phyloP scores from a whole-genome alignment of 2,797 vertebrate genomes.

The Poecile montanus region DNA sequence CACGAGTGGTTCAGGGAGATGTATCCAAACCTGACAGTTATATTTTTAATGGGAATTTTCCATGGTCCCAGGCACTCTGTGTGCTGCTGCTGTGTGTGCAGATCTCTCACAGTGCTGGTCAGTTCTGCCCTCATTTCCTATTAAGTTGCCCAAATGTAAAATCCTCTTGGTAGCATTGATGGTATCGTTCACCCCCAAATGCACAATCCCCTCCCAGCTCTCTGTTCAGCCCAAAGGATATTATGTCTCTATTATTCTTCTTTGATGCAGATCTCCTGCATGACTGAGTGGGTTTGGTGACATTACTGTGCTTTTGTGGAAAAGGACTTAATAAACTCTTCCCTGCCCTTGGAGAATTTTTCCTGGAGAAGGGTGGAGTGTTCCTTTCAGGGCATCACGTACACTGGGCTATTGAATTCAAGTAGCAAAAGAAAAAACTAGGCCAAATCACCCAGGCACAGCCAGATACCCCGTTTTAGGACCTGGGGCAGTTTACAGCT shows the following conservation, averaged over 20 bases:
- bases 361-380: background rate
- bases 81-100: background rate
- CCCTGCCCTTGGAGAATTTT: background rate
- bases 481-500: background rate
- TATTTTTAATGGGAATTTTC: slow-evolving; percentile 48
- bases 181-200: background rate
- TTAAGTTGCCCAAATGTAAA: background rate
- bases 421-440: background rate
- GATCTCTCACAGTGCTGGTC: background rate
- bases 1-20: background rate
- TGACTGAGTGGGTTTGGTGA: background rate
- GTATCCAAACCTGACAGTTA: slow-evolving; percentile 17
- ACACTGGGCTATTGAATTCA: background rate
- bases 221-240: background rate
- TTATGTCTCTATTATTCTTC: background rate
- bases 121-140: background rate
- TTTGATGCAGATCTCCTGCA: background rate
- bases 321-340: background rate
- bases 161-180: background rate
- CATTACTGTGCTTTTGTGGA: background rate
- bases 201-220: background rate
- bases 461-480: background rate
- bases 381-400: background rate
- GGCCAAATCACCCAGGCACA: slow-evolving; percentile 6
- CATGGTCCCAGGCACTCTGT: background rate